phyloP scores from a whole-genome alignment of 2,113 vertebrate genomes.

The Neoarius graeffei region DNA sequence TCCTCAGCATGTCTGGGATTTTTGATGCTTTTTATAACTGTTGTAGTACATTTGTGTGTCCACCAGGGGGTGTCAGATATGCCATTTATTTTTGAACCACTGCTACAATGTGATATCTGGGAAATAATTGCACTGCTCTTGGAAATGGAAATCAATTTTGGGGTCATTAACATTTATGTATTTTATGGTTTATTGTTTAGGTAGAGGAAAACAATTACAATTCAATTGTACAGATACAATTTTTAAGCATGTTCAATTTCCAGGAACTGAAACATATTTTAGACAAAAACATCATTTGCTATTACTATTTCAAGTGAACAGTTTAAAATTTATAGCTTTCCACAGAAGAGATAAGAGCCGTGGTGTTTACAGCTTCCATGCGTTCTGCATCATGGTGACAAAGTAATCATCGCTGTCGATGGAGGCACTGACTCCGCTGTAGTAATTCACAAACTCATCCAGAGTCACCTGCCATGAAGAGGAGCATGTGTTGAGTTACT shows the following conservation, averaged over 20 bases:
- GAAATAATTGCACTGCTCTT: neutral
- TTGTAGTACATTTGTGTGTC: slow-evolving; percentile 2
- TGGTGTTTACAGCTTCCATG: slow-evolving; percentile 69
- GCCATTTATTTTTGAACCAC: neutral
- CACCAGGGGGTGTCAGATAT: slow-evolving; percentile 30
- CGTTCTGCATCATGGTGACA: slow-evolving; percentile 71
- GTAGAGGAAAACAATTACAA: neutral
- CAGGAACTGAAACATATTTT: neutral
- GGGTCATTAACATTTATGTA: neutral
- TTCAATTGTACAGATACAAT: neutral
- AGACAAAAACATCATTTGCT: neutral
- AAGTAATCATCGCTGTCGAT: slow-evolving; percentile 73
- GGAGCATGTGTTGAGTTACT: neutral
- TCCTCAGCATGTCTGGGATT: neutral
- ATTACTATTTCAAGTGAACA: neutral
- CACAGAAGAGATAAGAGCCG: neutral
- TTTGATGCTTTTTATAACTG: neutral
- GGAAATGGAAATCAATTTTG: neutral
- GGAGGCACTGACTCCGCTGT: slow-evolving; percentile 73
- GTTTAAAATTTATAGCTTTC: neutral
- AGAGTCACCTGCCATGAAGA: slow-evolving; percentile 65
- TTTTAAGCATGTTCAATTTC: neutral
- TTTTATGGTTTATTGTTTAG: neutral
- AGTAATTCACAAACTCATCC: slow-evolving; percentile 76
- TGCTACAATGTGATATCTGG: neutral